Conservation (phyloP, 2,888 invertebrate genomes). For the Furcula furcula region DNA sequence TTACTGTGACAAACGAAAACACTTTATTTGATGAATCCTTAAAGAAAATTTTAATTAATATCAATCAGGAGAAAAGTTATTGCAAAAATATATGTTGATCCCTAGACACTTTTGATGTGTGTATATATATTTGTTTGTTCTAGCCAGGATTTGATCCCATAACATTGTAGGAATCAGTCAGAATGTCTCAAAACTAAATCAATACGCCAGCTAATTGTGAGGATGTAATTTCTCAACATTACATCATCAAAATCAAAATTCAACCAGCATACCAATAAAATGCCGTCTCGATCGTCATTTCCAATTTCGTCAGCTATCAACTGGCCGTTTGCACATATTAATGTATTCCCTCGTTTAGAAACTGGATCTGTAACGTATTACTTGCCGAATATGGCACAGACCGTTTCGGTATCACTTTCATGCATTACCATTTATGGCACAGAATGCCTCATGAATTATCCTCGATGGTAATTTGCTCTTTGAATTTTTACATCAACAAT, state of each 20-base stretch:
- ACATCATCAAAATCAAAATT: not conserved
- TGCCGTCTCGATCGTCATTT: constrained; percentile 21
- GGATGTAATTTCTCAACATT: no score
- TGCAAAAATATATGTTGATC: no score
- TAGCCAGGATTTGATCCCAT: no score
- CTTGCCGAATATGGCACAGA: constrained; percentile 44
- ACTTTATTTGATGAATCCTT: no score
- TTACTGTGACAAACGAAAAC: no score
- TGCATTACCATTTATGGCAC: constrained; percentile 63
- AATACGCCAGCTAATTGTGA: not conserved
- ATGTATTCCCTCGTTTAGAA: constrained; percentile 49
- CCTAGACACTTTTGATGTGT: no score
- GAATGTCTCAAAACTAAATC: no score
- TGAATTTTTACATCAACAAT: constrained; percentile 32
- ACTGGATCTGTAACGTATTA: constrained; percentile 54
- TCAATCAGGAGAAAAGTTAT: no score
- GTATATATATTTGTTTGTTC: no score
- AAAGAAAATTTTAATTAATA: no score
- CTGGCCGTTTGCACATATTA: constrained; percentile 20
- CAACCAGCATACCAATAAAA: constrained; percentile 8
- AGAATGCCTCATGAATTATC: constrained; percentile 79
- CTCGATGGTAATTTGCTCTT: constrained; percentile 41
- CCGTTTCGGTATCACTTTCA: constrained; percentile 74
- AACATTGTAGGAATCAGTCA: no score
- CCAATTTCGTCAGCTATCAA: constrained; percentile 25